Conservation (phyloP, 2,113 vertebrate species). For the Dasyornis broadbenti region DNA sequence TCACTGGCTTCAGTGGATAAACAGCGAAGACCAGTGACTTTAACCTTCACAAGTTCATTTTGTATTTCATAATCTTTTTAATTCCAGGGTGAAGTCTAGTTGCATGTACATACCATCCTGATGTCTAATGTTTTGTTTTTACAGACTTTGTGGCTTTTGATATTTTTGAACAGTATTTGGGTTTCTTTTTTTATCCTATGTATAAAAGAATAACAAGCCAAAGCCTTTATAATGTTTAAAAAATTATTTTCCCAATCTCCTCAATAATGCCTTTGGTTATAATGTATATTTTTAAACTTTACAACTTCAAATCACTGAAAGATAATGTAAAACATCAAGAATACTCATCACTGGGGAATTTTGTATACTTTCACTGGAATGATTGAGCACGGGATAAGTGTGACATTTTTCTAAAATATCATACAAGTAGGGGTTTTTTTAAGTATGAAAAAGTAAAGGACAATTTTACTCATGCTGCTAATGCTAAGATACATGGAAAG, state of each 20-base stretch:
- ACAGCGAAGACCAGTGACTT: background rate
- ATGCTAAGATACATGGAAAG: background rate
- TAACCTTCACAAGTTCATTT: background rate
- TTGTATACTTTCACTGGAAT: background rate
- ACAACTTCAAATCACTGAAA: background rate
- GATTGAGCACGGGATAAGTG: background rate
- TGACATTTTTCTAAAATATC: background rate
- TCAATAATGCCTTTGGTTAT: background rate
- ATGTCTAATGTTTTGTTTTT: background rate
- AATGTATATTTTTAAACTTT: background rate
- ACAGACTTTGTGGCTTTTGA: background rate
- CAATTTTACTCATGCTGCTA: background rate
- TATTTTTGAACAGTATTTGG: background rate
- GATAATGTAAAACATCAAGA: background rate
- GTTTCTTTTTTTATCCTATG: background rate
- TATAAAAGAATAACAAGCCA: background rate
- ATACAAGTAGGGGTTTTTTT: fast-evolving
- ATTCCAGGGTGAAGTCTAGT: background rate
- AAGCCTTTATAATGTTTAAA: background rate
- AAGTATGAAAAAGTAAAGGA: background rate
- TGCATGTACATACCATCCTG: background rate
- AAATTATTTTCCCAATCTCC: background rate
- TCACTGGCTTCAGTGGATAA: background rate
- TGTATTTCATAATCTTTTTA: background rate
- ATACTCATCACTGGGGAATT: background rate